These are phyloP conservation scores for Sycophila sp. DNA, from an alignment of 1,140 invertebrate species.

Conservation along the genomic window DNA sequence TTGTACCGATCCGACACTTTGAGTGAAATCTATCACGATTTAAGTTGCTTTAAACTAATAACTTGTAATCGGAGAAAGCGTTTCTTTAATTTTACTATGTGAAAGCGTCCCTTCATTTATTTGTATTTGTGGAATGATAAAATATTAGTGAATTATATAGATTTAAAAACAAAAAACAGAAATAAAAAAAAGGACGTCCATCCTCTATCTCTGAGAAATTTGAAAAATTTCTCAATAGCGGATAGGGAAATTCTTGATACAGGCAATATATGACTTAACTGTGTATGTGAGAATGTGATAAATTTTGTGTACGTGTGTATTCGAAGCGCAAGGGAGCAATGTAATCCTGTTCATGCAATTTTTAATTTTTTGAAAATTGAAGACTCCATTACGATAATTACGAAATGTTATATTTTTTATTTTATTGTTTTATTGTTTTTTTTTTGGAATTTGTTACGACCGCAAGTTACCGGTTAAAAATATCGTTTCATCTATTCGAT, in stretches of 20 bases:
- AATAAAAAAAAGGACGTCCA: conserved; percentile 11
- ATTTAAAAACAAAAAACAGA: background rate
- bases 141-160: background rate
- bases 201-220: conserved; percentile 24
- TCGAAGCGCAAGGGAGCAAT: conserved; percentile 3
- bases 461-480: conserved; percentile 19
- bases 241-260: conserved; percentile 11
- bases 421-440: conserved; percentile 33
- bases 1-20: background rate
- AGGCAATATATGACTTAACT: conserved; percentile 40
- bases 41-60: no score
- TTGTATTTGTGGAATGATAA: no score
- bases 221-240: conserved; percentile 21
- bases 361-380: conserved; percentile 22
- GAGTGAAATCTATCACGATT: conserved; percentile 6
- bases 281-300: conserved; percentile 16
- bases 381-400: conserved; percentile 22
- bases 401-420: conserved; percentile 33
- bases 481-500: conserved; percentile 11
- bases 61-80: no score
- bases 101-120: no score
- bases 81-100: no score
- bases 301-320: conserved; percentile 5
- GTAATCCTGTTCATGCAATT: conserved; percentile 15
- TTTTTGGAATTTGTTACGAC: conserved; percentile 28